These are phyloP conservation scores for Albula goreensis DNA, from an alignment of 2,113 vertebrate genomes.

Conservation along the genomic window DNA sequence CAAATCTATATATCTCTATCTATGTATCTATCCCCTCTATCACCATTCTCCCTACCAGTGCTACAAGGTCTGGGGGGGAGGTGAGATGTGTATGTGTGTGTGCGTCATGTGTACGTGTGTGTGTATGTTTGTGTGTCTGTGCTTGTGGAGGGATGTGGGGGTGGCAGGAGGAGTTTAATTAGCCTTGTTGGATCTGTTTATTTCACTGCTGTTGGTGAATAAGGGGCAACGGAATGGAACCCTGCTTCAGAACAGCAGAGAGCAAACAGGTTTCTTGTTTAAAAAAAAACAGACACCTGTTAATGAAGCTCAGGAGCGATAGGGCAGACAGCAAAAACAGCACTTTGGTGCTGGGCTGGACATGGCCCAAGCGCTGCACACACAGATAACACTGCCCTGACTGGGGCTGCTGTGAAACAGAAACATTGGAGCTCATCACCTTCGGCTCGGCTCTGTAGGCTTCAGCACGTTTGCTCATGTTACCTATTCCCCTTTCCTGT, in stretches of 20 bases:
- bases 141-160: background rate
- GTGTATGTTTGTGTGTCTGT: background rate
- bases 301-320: slow-evolving; percentile 44
- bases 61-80: too few species aligned
- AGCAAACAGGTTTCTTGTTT: slow-evolving; percentile 26
- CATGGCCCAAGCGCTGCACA: background rate
- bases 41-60: too few species aligned
- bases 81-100: too few species aligned
- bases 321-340: background rate
- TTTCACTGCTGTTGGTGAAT: background rate
- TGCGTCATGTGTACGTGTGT: background rate
- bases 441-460: too few species aligned
- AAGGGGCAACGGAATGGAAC: background rate
- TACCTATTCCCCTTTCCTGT: too few species aligned
- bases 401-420: background rate
- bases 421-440: background rate
- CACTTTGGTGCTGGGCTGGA: background rate
- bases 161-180: background rate
- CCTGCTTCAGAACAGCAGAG: background rate
- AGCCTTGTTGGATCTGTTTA: slow-evolving; percentile 14
- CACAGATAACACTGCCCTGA: background rate
- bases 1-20: too few species aligned
- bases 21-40: too few species aligned
- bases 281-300: slow-evolving; percentile 11
- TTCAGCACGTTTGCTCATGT: background rate